Conservation (phyloP, 2,113 vertebrate genomes). For the Python bivittatus region DNA sequence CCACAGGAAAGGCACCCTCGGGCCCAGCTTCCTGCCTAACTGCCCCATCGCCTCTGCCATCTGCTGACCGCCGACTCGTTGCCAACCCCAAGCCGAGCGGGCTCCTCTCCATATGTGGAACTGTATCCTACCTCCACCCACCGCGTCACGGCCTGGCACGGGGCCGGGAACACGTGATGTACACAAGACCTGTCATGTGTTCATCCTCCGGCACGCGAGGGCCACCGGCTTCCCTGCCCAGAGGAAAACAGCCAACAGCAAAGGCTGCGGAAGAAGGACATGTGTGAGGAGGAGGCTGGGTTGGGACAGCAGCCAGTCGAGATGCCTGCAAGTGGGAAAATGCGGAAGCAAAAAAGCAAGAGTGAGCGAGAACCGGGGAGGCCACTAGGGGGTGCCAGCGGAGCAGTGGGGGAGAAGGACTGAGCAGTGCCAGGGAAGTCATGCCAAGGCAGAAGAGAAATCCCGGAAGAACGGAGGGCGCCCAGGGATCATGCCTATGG, state of each 20-base stretch:
- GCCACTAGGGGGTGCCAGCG: constrained; percentile 2
- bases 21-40: background rate
- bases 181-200: constrained; percentile 26
- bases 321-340: background rate
- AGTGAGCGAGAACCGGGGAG: background rate
- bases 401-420: background rate
- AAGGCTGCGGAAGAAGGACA: constrained; percentile 4
- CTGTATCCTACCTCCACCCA: constrained; percentile 24
- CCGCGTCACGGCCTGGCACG: constrained; percentile 34
- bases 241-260: background rate
- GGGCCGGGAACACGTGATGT: constrained; percentile 25
- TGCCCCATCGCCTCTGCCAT: background rate
- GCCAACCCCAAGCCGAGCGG: constrained; percentile 7
- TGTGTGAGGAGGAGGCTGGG: background rate
- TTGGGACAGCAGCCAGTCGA: constrained; percentile 18
- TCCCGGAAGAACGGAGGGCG: no score
- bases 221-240: constrained; percentile 6
- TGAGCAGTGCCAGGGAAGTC: background rate
- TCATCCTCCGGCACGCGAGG: constrained; percentile 3
- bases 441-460: background rate
- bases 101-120: constrained; percentile 19
- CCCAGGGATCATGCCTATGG: background rate
- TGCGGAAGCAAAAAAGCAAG: background rate
- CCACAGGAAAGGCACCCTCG: background rate
- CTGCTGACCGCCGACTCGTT: background rate